Evolutionary conservation across 2,113 vertebrate genomes (phyloP), one percentile per base, ranked within the genome.

Genomic region (Agelaius tricolor): DNA sequence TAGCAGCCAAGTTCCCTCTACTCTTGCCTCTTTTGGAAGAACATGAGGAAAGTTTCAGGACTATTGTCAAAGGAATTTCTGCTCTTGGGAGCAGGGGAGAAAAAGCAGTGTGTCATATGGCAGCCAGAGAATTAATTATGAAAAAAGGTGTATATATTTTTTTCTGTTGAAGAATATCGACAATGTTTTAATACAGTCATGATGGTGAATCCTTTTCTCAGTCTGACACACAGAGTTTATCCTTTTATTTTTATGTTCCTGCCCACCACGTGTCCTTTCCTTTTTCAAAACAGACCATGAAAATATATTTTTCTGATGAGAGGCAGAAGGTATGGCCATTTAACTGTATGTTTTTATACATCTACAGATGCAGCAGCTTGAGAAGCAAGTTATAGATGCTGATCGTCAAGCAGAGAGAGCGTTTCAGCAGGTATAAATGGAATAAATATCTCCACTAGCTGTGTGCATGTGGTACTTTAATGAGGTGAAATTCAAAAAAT

Each of bases 311-410:
- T 95, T 93, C 71, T 74, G 82, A 80, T 5, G 7, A 35, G 10
- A 27, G 47, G 47, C 51, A 90, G 80, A 65, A 59, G 26, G 47
- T 61, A 33, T 58, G 28, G 7, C 10, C 68, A 74, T 93, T 87
- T 97, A 68, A 78, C 61, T 47, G 3, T 72, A 54, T 94, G 44
- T 51, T 62, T 94, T 94, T 86, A 37, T 95, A 21, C 76, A 46
- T 90, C 30, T 94, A 83, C 96, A 99, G 99, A 99, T 99, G 98
- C 99, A 99, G 31, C 99, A 99, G 89, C 96, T 99, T 97, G 99
- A 99, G 97, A 98, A 97, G 13, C 99, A 99, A 97, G 99, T 99
- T 93, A 96, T 98, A 72, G 98, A 99, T 95, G 98, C 99, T 66
- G 99, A 99, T 78, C 98, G 98, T 59, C 98, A 98, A 88, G 99